Evolutionary conservation across 2,797 vertebrate species (phyloP).

Genomic region (Triplophysa bombifrons): DNA sequence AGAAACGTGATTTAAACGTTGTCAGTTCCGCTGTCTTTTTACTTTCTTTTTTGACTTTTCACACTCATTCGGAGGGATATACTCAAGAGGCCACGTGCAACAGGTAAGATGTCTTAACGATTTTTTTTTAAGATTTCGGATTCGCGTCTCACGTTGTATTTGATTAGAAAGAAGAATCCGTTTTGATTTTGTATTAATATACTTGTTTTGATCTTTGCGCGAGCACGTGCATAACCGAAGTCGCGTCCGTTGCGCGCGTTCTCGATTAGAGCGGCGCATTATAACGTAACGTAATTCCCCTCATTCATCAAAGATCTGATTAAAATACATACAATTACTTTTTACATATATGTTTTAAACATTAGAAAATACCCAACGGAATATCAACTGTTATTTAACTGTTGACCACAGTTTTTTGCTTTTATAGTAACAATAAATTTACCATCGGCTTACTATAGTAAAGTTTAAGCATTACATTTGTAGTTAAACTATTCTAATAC

Average conservation of each 20-base stretch:
- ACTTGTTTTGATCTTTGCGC: background rate
- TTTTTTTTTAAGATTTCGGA: background rate
- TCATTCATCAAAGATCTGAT: background rate
- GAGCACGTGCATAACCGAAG: background rate
- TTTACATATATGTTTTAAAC: background rate
- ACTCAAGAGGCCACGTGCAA: background rate
- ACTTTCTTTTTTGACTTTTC: background rate
- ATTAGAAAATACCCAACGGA: no score
- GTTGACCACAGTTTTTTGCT: no score
- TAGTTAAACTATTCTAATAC: background rate
- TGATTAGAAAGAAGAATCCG: background rate
- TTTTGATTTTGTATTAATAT: background rate
- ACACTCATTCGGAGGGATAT: background rate
- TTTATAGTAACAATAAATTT: no score
- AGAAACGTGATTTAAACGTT: background rate
- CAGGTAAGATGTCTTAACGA: conserved; percentile 35
- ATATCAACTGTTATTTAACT: no score
- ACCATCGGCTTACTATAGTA: no score
- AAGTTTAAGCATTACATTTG: no score
- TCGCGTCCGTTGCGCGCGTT: background rate
- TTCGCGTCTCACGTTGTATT: background rate
- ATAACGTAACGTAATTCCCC: background rate
- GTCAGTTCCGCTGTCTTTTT: conserved; percentile 28
- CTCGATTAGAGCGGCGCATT: background rate
- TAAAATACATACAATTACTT: no score